Evolutionary conservation across 2,888 invertebrate genomes (phyloP).

Genomic region (Eubasilissa splendida): DNA sequence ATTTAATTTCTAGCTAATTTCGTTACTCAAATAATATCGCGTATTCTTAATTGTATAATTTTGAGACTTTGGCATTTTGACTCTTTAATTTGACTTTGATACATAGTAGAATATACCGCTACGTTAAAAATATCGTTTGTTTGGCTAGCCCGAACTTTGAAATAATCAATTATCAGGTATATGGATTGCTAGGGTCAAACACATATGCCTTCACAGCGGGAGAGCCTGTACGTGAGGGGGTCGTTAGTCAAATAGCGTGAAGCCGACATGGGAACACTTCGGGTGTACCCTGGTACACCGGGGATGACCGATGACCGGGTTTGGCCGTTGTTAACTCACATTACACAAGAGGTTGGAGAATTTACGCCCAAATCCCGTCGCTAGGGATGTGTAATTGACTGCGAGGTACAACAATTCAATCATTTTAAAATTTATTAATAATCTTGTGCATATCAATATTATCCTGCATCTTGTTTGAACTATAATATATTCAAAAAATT

Average conservation of each 20-base stretch:
- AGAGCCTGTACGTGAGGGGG: constrained; percentile 40
- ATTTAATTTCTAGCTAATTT: no score
- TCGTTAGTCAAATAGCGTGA: constrained; percentile 55
- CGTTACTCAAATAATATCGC: no score
- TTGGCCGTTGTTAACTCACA: background rate
- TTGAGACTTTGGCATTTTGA: no score
- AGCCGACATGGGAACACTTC: constrained; percentile 49
- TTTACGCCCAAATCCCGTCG: background rate
- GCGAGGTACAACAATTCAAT: no score
- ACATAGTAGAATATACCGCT: no score
- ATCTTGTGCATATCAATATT: no score
- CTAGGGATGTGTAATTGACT: background rate
- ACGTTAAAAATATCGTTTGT: constrained; percentile 10
- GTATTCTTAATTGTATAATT: background rate
- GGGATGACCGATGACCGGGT: constrained; percentile 20
- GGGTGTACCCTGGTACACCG: constrained; percentile 1
- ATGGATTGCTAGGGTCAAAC: constrained; percentile 51
- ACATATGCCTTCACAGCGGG: constrained; percentile 49
- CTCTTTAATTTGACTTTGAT: no score
- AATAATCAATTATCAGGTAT: constrained; percentile 49
- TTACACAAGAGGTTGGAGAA: constrained; percentile 1
- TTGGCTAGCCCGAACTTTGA: constrained; percentile 14
- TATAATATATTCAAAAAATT: no score
- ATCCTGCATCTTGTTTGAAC: no score
- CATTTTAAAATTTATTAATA: no score